Conservation (phyloP, 2,113 vertebrate genomes). For the Tretioscincus oriximinensis region DNA sequence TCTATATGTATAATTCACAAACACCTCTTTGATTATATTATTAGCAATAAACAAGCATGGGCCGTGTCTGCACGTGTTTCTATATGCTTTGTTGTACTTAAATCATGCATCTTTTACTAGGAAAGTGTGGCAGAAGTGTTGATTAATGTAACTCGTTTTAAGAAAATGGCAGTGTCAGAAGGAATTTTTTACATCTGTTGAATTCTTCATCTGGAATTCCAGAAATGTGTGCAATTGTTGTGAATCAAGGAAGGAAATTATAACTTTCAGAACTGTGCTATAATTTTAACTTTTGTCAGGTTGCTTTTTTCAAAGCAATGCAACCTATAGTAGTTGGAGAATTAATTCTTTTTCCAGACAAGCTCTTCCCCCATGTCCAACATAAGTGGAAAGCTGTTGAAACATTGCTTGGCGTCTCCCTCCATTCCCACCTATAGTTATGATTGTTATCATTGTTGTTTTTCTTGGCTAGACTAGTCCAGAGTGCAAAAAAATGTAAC, state of each 20-base stretch:
- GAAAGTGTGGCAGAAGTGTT: slow-evolving; percentile 61
- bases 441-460: too few species aligned
- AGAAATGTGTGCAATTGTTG: slow-evolving; percentile 42
- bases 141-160: slow-evolving; percentile 61
- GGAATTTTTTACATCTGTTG: slow-evolving; percentile 60
- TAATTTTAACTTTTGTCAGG: neutral
- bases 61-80: neutral
- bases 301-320: neutral
- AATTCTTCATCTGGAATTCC: slow-evolving; percentile 56
- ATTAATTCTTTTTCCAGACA: neutral
- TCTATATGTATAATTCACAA: slow-evolving; percentile 54
- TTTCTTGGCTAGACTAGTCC: neutral
- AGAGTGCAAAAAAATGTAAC: neutral
- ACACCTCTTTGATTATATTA: slow-evolving; percentile 56
- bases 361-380: neutral
- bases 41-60: slow-evolving; percentile 59
- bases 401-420: too few species aligned
- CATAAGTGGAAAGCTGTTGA: too few species aligned
- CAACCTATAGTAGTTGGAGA: neutral
- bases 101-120: slow-evolving; percentile 67
- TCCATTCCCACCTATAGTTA: too few species aligned
- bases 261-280: neutral
- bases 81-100: slow-evolving; percentile 62
- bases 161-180: slow-evolving; percentile 45
- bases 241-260: slow-evolving; percentile 52